Evolutionary conservation across 2,113 vertebrate species (phyloP).

Genomic region (Uria lomvia): DNA sequence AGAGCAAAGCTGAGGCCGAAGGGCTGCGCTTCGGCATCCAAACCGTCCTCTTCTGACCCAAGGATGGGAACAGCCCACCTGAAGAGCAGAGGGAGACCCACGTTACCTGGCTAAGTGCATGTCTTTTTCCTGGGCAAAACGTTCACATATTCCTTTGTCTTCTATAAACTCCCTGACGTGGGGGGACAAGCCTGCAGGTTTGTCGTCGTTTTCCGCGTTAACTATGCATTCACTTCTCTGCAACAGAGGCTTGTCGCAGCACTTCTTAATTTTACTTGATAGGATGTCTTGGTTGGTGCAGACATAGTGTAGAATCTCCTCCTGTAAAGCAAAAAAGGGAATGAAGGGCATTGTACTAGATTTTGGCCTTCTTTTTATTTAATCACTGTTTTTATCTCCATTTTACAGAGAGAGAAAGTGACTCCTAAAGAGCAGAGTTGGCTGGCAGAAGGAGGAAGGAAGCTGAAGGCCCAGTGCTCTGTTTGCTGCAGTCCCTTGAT

Average conservation of each 20-base stretch:
- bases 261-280: constrained; percentile 57
- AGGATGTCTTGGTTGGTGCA: constrained; percentile 51
- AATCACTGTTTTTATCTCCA: neutral
- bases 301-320: constrained; percentile 36
- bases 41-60: neutral
- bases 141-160: constrained; percentile 41
- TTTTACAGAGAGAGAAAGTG: neutral
- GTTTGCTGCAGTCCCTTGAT: neutral
- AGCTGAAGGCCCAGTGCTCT: no score
- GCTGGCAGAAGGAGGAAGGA: neutral
- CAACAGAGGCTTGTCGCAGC: constrained; percentile 60
- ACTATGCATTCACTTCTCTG: constrained; percentile 62
- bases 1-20: neutral
- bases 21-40: neutral
- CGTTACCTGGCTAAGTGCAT: constrained; percentile 63
- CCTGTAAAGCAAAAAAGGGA: constrained; percentile 1
- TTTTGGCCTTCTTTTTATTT: neutral
- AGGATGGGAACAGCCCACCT: accelerated
- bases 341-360: neutral
- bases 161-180: constrained; percentile 53
- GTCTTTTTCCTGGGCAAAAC: constrained; percentile 56
- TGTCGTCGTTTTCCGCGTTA: constrained; percentile 30
- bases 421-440: neutral
- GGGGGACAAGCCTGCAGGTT: constrained; percentile 49
- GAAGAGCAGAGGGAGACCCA: neutral